A percentile compares a stretch with the other conserved stretches of the same genome.
These are phyloP conservation scores for Loripinus fragilis DNA, from an alignment of 2,888 invertebrate genomes.

Conservation along the genomic window DNA sequence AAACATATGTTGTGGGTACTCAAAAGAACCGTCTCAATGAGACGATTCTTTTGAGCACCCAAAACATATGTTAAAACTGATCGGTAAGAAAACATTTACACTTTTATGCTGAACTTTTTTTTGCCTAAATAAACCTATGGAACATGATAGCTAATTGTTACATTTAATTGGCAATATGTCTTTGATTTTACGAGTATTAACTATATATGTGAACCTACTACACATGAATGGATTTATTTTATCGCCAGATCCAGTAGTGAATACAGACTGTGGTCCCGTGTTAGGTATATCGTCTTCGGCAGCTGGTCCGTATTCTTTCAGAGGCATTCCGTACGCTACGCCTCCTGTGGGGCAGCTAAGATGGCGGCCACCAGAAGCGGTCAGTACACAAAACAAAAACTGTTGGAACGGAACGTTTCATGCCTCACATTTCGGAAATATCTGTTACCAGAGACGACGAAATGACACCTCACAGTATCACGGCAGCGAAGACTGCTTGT, in stretches of 20 bases:
- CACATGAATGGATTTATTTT: slow-evolving; percentile 8
- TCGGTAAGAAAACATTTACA: too few species aligned
- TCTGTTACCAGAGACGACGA: slow-evolving; percentile 55
- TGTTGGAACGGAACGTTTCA: slow-evolving; percentile 65
- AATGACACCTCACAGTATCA: not conserved
- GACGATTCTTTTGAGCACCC: too few species aligned
- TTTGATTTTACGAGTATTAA: too few species aligned
- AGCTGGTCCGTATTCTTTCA: slow-evolving; percentile 51
- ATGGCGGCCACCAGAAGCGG: slow-evolving; percentile 61
- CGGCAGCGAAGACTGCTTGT: slow-evolving; percentile 78
- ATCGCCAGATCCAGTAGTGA: not conserved
- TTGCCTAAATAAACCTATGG: too few species aligned
- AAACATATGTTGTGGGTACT: too few species aligned
- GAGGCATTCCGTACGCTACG: slow-evolving; percentile 69
- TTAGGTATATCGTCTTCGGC: slow-evolving; percentile 36
- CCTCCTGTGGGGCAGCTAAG: slow-evolving; percentile 60
- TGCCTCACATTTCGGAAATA: slow-evolving; percentile 51
- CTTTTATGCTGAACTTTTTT: too few species aligned
- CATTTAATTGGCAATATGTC: too few species aligned
- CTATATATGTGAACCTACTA: not conserved
- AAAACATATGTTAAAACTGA: too few species aligned
- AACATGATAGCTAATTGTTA: too few species aligned
- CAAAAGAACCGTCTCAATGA: too few species aligned
- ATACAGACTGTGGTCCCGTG: slow-evolving; percentile 63
- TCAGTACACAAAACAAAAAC: slow-evolving; percentile 27